These are phyloP conservation scores for Lutraria rhynchaena DNA, from an alignment of 1,140 invertebrate species.

Conservation along the genomic window DNA sequence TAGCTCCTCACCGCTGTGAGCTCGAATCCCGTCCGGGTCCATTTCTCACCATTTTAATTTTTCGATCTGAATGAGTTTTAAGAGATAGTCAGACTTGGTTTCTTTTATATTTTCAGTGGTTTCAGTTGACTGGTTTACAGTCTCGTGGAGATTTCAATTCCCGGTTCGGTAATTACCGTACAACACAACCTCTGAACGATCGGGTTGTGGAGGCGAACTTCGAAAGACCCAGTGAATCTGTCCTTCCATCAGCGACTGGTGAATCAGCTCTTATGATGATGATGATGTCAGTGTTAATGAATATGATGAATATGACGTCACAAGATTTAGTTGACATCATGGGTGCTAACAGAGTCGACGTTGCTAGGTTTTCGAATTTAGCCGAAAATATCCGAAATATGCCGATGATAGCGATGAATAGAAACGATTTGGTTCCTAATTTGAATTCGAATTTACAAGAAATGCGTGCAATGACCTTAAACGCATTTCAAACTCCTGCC, in stretches of 20 bases:
- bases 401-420: conserved; percentile 14
- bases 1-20: too few relatives aligned
- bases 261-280: conserved; percentile 36
- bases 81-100: too few relatives aligned
- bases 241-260: conserved; percentile 33
- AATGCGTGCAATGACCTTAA: conserved; percentile 1
- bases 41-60: too few relatives aligned
- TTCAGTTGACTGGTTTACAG: conserved; percentile 37
- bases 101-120: conserved; percentile 38
- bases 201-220: conserved; percentile 54
- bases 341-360: too few relatives aligned
- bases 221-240: background rate
- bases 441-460: background rate
- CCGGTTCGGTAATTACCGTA: conserved; percentile 56
- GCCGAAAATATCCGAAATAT: background rate
- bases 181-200: conserved; percentile 53
- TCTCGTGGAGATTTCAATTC: conserved; percentile 56
- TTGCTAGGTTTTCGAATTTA: background rate
- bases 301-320: conserved; percentile 13
- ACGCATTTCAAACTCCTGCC: too few relatives aligned
- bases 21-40: too few relatives aligned
- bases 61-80: too few relatives aligned
- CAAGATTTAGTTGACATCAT: too few relatives aligned
- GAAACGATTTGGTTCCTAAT: background rate
- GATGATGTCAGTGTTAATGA: conserved; percentile 14